phyloP scores from a whole-genome alignment of 2,113 vertebrate genomes.

The Morone saxatilis region DNA sequence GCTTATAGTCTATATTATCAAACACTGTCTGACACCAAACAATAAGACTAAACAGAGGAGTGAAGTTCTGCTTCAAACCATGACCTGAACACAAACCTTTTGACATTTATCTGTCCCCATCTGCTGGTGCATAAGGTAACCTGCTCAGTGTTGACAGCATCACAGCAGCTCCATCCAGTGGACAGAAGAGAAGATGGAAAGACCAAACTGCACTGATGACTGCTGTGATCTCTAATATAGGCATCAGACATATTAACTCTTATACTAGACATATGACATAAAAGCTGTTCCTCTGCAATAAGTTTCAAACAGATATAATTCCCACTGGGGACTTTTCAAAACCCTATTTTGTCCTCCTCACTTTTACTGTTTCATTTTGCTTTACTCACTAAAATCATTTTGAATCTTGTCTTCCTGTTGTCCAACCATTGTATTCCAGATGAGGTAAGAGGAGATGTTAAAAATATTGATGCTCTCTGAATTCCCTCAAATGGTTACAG shows the following conservation, averaged over 20 bases:
- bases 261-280: neutral
- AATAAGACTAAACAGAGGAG: neutral
- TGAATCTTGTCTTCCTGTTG: neutral
- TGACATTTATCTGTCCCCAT: conserved; percentile 50
- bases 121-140: conserved; percentile 65
- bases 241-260: too few relatives aligned
- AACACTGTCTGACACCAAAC: neutral
- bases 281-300: neutral
- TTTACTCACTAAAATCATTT: neutral
- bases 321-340: neutral
- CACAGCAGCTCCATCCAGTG: conserved; percentile 49
- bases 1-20: neutral
- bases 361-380: neutral
- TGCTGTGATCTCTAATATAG: neutral
- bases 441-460: neutral
- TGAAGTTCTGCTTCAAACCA: neutral
- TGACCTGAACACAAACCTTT: neutral
- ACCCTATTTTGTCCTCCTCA: too few relatives aligned
- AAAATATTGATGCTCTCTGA: neutral
- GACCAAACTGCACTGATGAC: neutral
- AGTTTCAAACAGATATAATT: neutral
- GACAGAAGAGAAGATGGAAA: neutral
- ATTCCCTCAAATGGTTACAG: too few relatives aligned
- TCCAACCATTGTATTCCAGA: neutral
- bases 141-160: conserved; percentile 6